phyloP scores from a whole-genome alignment of 2,113 vertebrate genomes.

The Petrocephalus zakoni region DNA sequence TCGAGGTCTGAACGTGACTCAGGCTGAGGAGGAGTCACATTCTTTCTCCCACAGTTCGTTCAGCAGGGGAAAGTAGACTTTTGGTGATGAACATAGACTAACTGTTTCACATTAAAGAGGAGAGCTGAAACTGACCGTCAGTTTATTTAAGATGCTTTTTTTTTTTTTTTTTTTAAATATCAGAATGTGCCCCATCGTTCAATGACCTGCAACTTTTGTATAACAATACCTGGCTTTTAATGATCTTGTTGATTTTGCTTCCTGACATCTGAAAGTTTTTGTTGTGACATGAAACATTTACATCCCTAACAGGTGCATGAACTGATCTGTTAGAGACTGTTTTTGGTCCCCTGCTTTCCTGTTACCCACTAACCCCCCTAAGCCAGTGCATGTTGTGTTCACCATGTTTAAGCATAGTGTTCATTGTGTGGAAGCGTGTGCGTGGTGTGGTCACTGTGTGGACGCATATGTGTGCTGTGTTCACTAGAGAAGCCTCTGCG shows the following conservation, averaged over 20 bases:
- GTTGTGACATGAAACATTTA: background rate
- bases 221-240: background rate
- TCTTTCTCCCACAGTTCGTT: slow-evolving; percentile 2
- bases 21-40: slow-evolving; percentile 3
- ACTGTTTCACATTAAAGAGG: slow-evolving; percentile 3
- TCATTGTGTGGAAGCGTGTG: too few relatives aligned
- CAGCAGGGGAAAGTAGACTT: background rate
- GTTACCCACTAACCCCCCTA: background rate
- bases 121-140: background rate
- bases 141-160: background rate
- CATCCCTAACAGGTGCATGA: background rate
- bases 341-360: too few relatives aligned
- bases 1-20: background rate
- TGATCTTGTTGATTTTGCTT: background rate
- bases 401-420: too few relatives aligned
- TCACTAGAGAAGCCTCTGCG: too few relatives aligned
- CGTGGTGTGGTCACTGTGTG: too few relatives aligned
- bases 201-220: background rate
- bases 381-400: background rate
- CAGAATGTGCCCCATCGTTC: background rate
- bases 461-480: background rate
- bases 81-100: background rate
- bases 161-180: background rate
- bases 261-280: background rate
- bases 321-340: background rate